A percentile compares a stretch with the other conserved stretches of the same genome.
Evolutionary conservation across 2,113 vertebrate genomes (phyloP).

Genomic region (Octodon degus): DNA sequence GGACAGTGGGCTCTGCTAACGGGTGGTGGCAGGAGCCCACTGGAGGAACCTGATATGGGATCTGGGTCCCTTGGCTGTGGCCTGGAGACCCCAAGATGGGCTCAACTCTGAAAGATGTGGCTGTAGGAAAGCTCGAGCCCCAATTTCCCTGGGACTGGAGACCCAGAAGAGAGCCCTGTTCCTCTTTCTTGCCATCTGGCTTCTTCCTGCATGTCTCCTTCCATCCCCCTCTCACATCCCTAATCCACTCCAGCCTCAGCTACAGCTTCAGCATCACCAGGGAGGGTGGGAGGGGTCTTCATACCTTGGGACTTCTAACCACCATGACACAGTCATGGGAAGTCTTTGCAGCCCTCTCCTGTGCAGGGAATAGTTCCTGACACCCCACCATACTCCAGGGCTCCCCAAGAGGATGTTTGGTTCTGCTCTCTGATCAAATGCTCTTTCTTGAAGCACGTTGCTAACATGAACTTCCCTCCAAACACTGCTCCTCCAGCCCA

Average conservation of each 20-base stretch:
- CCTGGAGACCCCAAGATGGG: background rate
- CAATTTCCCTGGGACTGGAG: background rate
- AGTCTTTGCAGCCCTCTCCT: background rate
- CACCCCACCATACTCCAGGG: accelerated
- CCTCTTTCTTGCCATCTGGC: background rate
- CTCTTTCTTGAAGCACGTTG: background rate
- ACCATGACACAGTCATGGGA: background rate
- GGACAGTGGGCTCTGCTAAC: background rate
- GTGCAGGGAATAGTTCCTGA: background rate
- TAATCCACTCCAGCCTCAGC: background rate
- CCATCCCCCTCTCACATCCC: background rate
- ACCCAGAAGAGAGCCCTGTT: background rate
- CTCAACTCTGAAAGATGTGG: background rate
- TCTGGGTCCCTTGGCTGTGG: background rate
- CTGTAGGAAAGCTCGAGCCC: no score
- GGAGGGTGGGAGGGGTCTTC: background rate
- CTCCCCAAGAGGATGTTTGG: background rate
- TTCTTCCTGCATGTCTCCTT: background rate
- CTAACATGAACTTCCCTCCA: background rate
- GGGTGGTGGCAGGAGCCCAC: background rate
- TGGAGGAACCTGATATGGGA: background rate
- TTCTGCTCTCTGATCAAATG: background rate
- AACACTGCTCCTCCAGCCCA: background rate
- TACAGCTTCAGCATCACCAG: background rate
- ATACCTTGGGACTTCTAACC: background rate